Evolutionary conservation across 2,888 invertebrate genomes (phyloP).

Genomic region (Psylliodes chrysocephalus): DNA sequence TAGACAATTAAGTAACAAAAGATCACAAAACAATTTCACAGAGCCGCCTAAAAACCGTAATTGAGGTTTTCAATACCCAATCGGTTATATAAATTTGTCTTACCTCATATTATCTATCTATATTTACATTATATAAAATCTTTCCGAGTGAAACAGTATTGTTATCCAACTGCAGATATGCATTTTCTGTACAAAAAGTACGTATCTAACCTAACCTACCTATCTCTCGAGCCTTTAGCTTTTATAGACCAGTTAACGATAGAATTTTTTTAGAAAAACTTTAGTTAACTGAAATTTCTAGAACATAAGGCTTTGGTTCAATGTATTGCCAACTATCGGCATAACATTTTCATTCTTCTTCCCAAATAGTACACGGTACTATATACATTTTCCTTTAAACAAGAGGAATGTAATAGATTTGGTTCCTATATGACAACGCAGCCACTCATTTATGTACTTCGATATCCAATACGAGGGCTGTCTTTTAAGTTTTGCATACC

Average conservation of each 20-base stretch:
- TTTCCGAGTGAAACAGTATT: conserved; percentile 21
- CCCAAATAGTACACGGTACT: too few relatives aligned
- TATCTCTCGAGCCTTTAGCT: neutral
- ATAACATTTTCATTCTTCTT: too few relatives aligned
- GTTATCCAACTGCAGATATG: conserved; percentile 29
- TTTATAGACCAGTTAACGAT: neutral
- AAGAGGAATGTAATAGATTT: too few relatives aligned
- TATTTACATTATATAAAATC: conserved; percentile 29
- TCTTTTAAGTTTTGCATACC: too few relatives aligned
- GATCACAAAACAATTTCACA: conserved; percentile 10
- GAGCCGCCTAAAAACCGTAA: conserved; percentile 21
- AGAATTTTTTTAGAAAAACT: too few relatives aligned
- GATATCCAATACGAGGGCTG: too few relatives aligned
- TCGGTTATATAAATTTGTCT: conserved; percentile 29
- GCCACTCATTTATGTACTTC: too few relatives aligned
- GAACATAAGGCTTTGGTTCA: too few relatives aligned
- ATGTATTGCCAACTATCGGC: too few relatives aligned
- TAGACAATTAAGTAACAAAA: conserved; percentile 2
- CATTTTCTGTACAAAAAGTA: conserved; percentile 10
- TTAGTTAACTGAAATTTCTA: too few relatives aligned
- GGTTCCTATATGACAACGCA: too few relatives aligned
- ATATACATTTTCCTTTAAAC: too few relatives aligned
- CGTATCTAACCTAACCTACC: neutral
- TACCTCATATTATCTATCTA: conserved; percentile 21
- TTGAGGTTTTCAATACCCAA: conserved; percentile 22